Evolutionary conservation across 1,140 invertebrate species (phyloP).

Genomic region (Micrasema longulum): DNA sequence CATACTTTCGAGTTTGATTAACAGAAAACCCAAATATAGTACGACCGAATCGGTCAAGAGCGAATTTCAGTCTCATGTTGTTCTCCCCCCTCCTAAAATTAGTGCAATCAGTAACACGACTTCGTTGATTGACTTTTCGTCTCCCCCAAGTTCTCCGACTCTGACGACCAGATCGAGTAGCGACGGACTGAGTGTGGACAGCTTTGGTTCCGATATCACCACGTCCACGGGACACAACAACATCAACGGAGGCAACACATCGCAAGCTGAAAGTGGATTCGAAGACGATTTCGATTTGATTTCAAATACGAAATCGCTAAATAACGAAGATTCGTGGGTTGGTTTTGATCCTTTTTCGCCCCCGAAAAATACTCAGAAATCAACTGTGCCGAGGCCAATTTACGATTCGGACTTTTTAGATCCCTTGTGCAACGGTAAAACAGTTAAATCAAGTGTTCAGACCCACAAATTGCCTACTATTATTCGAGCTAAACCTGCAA

Average conservation of each 20-base stretch:
- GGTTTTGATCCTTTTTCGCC: slow-evolving; percentile 66
- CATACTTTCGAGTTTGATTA: slow-evolving; percentile 64
- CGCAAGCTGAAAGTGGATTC: slow-evolving; percentile 80
- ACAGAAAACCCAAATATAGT: slow-evolving; percentile 45
- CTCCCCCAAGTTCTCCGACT: slow-evolving; percentile 78
- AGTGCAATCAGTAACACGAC: slow-evolving; percentile 48
- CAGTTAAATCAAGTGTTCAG: slow-evolving; percentile 58
- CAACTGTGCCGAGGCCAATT: slow-evolving; percentile 47
- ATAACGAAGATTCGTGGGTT: slow-evolving; percentile 64
- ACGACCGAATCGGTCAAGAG: slow-evolving; percentile 44
- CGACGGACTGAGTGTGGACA: slow-evolving; percentile 79
- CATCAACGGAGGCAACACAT: slow-evolving; percentile 74
- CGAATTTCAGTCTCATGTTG: slow-evolving; percentile 46
- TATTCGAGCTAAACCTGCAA: slow-evolving; percentile 78
- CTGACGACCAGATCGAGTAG: slow-evolving; percentile 79
- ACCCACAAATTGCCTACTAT: slow-evolving; percentile 74
- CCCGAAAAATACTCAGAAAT: slow-evolving; percentile 56
- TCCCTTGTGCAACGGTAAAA: slow-evolving; percentile 63
- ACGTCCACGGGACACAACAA: slow-evolving; percentile 69
- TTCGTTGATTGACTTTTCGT: slow-evolving; percentile 72
- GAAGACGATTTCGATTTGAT: slow-evolving; percentile 81
- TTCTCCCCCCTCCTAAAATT: slow-evolving; percentile 38
- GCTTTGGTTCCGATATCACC: slow-evolving; percentile 79
- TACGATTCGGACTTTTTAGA: slow-evolving; percentile 60
- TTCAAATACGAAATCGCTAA: slow-evolving; percentile 63